A percentile compares a stretch with the other conserved stretches of the same genome.
These are phyloP conservation scores for Meles meles DNA, from an alignment of 2,113 vertebrate genomes.

Conservation along the genomic window DNA sequence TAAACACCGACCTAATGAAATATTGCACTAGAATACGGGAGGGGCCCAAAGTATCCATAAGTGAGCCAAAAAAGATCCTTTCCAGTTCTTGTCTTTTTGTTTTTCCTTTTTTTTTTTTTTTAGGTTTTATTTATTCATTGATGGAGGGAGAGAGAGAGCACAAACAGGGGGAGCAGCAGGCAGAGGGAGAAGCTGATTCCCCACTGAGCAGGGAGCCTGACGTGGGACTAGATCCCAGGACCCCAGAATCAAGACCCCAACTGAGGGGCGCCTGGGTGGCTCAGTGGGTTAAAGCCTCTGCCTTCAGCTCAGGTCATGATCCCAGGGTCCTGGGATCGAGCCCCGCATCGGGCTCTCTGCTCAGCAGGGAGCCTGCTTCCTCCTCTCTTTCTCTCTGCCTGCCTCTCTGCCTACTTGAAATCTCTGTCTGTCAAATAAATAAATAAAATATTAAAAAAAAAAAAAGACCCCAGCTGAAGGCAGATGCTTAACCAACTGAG, in stretches of 20 bases:
- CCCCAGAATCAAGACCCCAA: neutral
- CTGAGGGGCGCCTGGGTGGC: no score
- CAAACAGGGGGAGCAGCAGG: neutral
- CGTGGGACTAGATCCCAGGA: neutral
- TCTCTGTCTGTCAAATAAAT: no score
- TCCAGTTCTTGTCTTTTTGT: neutral
- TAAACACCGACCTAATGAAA: neutral
- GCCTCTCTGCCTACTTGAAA: no score
- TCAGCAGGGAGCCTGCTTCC: no score
- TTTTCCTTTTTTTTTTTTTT: neutral
- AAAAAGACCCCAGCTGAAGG: neutral
- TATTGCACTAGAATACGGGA: rapidly evolving
- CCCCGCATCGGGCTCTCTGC: no score
- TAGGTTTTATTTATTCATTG: neutral
- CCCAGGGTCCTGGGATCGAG: no score
- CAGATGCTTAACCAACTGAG: neutral
- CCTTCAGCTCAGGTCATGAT: no score
- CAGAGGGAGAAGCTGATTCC: neutral
- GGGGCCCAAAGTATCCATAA: neutral
- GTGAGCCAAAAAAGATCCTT: neutral
- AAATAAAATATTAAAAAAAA: no score
- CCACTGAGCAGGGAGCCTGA: neutral
- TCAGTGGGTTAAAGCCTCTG: no score
- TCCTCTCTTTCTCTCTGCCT: no score
- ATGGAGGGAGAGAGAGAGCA: neutral